phyloP scores from a whole-genome alignment of 1,140 invertebrate species.

The Ephestia elutella region DNA sequence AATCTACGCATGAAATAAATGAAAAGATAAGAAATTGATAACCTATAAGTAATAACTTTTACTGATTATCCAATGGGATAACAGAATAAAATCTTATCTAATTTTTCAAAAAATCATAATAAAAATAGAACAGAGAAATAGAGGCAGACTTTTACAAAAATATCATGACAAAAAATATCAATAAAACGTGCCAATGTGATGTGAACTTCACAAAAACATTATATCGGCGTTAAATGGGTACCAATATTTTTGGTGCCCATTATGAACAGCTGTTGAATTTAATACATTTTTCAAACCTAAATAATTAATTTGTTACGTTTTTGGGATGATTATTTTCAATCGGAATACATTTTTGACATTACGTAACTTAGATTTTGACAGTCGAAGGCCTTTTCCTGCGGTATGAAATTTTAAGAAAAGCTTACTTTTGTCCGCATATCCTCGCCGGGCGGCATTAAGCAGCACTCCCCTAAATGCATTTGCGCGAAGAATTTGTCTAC shows the following conservation, averaged over 20 bases:
- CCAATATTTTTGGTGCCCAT: neutral
- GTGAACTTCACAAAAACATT: neutral
- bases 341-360: slow-evolving; percentile 56
- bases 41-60: too few relatives aligned
- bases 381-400: neutral
- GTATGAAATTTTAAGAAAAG: slow-evolving; percentile 26
- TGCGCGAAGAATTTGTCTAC: slow-evolving; percentile 68
- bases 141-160: too few relatives aligned
- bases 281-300: neutral
- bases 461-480: slow-evolving; percentile 63
- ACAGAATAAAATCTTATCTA: too few relatives aligned
- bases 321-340: neutral
- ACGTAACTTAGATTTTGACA: slow-evolving; percentile 71
- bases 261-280: neutral
- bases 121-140: neutral
- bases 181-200: too few relatives aligned
- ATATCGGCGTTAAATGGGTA: too few relatives aligned
- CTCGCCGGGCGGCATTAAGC: slow-evolving; percentile 52
- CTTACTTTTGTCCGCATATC: slow-evolving; percentile 72
- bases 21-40: too few relatives aligned
- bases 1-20: too few relatives aligned
- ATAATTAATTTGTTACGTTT: neutral
- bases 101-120: too few relatives aligned
- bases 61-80: too few relatives aligned
- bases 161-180: too few relatives aligned